Evolutionary conservation across 2,888 invertebrate genomes (phyloP).

Genomic region (Lasioglossum leucozonium): DNA sequence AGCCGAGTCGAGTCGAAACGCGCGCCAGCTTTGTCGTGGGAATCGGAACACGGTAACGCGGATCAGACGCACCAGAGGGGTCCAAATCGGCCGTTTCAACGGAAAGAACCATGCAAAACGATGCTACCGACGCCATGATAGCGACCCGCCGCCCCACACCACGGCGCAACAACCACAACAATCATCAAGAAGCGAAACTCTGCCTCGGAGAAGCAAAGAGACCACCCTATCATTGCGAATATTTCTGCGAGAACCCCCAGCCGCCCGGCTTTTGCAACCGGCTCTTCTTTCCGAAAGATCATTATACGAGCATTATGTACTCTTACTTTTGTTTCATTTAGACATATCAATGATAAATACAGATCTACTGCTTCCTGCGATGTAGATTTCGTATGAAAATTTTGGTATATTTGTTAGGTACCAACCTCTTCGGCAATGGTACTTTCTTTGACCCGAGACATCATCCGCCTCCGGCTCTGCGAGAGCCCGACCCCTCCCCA

Average conservation of each 20-base stretch:
- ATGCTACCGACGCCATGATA: not conserved
- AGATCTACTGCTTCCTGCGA: too few species aligned
- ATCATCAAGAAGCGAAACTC: not conserved
- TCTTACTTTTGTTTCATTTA: not conserved
- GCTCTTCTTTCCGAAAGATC: not conserved
- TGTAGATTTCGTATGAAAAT: not conserved
- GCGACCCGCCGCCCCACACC: not conserved
- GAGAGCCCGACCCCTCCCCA: not conserved
- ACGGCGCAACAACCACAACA: not conserved
- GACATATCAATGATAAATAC: not conserved
- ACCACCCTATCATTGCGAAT: not conserved
- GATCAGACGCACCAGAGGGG: constrained; percentile 24
- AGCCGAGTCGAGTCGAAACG: constrained; percentile 42
- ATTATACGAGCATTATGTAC: not conserved
- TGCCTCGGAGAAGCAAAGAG: too few species aligned
- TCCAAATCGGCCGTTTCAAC: constrained; percentile 36
- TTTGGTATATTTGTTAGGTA: not conserved
- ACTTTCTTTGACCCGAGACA: not conserved
- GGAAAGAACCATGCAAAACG: constrained; percentile 33
- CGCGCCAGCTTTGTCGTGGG: constrained; percentile 76
- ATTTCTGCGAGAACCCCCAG: not conserved
- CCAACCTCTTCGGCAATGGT: not conserved
- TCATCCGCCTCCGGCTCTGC: not conserved
- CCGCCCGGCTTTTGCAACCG: not conserved
- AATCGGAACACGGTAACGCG: constrained; percentile 68